Percentiles rank a stretch among this genome's conserved stretches.
These are phyloP conservation scores for Gallinago stenura DNA, from an alignment of 2,797 vertebrate genomes.

Conservation along the genomic window DNA sequence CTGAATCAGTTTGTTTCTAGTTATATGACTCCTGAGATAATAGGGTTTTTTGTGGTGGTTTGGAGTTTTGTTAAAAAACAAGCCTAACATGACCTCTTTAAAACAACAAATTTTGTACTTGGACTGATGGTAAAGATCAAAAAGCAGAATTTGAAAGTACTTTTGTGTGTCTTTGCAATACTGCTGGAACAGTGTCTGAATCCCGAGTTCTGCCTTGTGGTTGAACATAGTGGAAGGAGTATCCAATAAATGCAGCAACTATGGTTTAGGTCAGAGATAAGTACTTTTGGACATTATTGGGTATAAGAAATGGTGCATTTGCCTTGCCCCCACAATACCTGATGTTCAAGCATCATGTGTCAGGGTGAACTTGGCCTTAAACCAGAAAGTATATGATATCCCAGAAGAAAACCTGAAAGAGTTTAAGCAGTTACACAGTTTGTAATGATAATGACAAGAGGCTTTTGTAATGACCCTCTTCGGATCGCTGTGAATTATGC, in stretches of 20 bases:
- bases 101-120: not conserved
- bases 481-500: not conserved
- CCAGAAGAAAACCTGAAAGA: not conserved
- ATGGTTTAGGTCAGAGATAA: not conserved
- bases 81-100: not conserved
- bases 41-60: not conserved
- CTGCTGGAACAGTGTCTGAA: not conserved
- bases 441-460: not conserved
- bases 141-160: not conserved
- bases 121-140: not conserved
- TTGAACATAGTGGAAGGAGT: not conserved
- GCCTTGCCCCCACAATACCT: not conserved
- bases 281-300: not conserved
- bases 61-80: not conserved
- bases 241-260: not conserved
- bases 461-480: not conserved
- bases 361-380: not conserved
- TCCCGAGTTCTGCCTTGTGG: not conserved
- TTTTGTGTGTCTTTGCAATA: not conserved
- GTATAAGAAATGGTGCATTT: not conserved
- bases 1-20: not conserved
- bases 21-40: not conserved
- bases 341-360: not conserved
- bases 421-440: not conserved
- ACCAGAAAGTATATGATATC: not conserved